A percentile compares a stretch with the other conserved stretches of the same genome.
Conservation (phyloP, 2,113 vertebrate species). For the Ceyx cyanopectus region DNA sequence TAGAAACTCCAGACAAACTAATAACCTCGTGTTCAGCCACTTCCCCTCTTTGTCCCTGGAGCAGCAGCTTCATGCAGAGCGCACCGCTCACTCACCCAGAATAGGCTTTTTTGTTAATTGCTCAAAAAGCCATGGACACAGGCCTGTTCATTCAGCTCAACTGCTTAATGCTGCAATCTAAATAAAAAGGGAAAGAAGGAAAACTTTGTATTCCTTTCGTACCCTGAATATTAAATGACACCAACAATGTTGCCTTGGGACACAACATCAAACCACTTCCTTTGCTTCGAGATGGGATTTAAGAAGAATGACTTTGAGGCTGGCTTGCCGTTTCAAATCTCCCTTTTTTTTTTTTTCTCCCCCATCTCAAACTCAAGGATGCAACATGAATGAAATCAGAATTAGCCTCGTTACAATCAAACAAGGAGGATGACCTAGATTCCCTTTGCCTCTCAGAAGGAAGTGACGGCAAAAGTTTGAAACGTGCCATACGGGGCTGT, state of each 20-base stretch:
- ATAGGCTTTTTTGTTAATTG: neutral
- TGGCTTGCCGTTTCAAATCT: neutral
- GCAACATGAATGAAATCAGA: conserved; percentile 37
- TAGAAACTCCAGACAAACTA: neutral
- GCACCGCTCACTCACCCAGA: neutral
- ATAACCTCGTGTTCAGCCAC: neutral
- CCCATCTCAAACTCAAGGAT: neutral
- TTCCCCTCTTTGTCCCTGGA: neutral
- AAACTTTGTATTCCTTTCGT: neutral
- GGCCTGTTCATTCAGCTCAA: conserved; percentile 1
- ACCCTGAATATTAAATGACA: conserved; percentile 11
- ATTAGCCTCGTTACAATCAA: neutral
- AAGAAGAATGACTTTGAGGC: neutral
- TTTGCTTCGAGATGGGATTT: neutral
- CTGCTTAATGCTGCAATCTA: neutral
- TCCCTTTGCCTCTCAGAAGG: neutral
- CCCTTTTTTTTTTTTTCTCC: neutral
- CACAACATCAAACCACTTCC: neutral
- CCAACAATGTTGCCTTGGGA: neutral
- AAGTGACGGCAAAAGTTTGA: conserved; percentile 37
- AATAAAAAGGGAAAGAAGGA: neutral
- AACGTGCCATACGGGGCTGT: neutral
- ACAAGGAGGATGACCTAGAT: conserved; percentile 39
- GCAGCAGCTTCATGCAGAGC: neutral
- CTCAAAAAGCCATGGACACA: neutral